Base-by-base conservation (phyloP, 2,888 invertebrate genomes). In the Drosophila seclusa region DNA sequence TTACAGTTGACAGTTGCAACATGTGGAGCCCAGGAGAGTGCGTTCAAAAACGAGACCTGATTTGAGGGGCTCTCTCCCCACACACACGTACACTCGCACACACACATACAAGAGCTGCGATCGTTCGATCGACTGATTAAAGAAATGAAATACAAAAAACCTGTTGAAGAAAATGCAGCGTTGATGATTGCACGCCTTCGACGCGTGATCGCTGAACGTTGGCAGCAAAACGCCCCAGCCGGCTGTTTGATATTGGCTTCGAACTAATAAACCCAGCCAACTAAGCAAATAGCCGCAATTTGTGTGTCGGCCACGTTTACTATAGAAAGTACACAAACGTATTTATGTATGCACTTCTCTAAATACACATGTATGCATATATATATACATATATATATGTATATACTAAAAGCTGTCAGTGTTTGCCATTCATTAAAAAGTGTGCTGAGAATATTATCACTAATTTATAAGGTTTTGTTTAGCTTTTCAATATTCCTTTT, bases 111-210 rank as follows among this genome's bases (percentile, higher is more conserved):
- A 68, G 73, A 68, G 68, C 80, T 53, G 55, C 54, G 54, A 67
- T 48, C 54, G 66, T 38, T 27, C 75, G 71, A 80, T 68, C 78
- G 74, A 55, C 64, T 62, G 66, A 68, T 61, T 57, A 50, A 59
- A 58, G 29, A 45, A 50, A 53, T 48, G 52, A 69, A 59, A 29
- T 29, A 42, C 21, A 49, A 53, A 66, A 62, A 85, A 86, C 85
- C 85, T 88, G 85, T 88, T 86, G 63, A 88, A 82, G 88, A 83
- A 86, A 86, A 88, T 86, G 85, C 85, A 86, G 79, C 76, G 80
- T 27, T 76, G 73, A 50, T 31, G 11, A n/a, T n/a, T 55, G 55
- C 86, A 87, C 82, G 89, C 87, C 82, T 76, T 77, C 76, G 48
- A 69, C 61, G 87, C 87, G 87, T 87, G 87, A 89, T 87, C 89